Base-by-base conservation (phyloP, 2,888 invertebrate species). In the Pachliopta kotzebuea region DNA sequence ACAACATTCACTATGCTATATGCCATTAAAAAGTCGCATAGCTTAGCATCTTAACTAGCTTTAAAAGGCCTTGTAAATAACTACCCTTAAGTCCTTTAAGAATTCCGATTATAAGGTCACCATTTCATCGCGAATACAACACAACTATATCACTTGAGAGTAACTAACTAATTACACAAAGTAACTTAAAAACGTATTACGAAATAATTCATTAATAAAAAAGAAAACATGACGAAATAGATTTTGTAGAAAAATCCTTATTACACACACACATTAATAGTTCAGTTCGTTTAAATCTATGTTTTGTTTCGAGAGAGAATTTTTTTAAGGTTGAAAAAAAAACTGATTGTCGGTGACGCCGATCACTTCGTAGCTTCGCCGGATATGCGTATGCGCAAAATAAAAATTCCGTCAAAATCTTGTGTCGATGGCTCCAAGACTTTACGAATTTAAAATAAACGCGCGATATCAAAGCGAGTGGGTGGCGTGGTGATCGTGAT, bases 71-170 rank as follows among this genome's bases (percentile, higher is more conserved):
- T 80, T 89, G 84, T 84, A 81, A 81, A 85, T 88, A 88, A 76
- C 89, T 89, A 90, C 86, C 85, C 89, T 90, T 89, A 89, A 78
- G 84, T 87, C 86, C 85, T 85, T 88, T 82, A 84, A 86, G 84
- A 89, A 90, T 89, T 86, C 86, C 87, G 81, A 83, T 83, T 83
- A 82, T 84, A 90, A 90, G 88, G 88, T 88, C 90, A 90, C 88
- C 81, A 83, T 88, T 85, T 86, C 82, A 81, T 86, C 83, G 85
- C 79, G 79, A 84, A 83, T 85, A 85, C 86, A 85, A 81, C 83
- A 76, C 84, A 78, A 81, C 77, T 85, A 85, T 88, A 90, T 91
- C 90, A 90, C 90, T 88, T 87, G 85, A 85, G 83, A 86, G 78
- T 85, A 81, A 85, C 82, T 79, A 88, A 85, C 84, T 85, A 85